Evolutionary conservation across 2,888 invertebrate genomes (phyloP), one percentile per base, ranked within the genome.

Genomic region (Eristalis arbustorum): DNA sequence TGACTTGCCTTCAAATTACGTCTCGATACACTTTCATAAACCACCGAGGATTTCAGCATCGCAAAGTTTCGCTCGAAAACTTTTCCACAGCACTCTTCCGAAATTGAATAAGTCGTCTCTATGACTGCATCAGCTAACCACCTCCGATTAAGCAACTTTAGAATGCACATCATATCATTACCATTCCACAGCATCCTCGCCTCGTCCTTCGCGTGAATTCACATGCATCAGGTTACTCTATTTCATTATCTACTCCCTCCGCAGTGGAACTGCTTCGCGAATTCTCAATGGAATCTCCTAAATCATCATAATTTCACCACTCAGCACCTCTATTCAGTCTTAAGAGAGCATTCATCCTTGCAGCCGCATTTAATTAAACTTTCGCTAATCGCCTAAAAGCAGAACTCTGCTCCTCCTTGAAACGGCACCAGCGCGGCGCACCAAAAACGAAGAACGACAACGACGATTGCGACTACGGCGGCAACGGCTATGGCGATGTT

Each of bases 371-470:
- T 87, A 83, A 87, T 87, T 87, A 87, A 87, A 87, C 83, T 87
- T 87, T 87, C 87, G 79, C 87, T 87, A 87, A 83, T 87, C 87
- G 87, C 87, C 78, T 82, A 85, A 82, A 82, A 77, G 85, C 85
- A 82, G 76, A 37, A 42, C 42, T 34, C 34, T 59, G 61, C 49
- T 61, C 68, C 66, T 72, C 71, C 75, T 82, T 63, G 61, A 56
- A 59, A 22, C 40, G 73, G 56, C 49, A 75, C 62, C 40, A 34
- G 4, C 49, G 6, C 49, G 49, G 49, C 49, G 49, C n/a, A 49
- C 49, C 18, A 49, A 49, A 18, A 42, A 18, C n/a, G 42, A 42
- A 42, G 8, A 31, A 6, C n/a, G n/a, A 18, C 49, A 18, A 8
- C 18, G 18, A 18, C n/a, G 49, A n/a, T 18, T 6, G n/a, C 3